Percentiles rank a stretch among this genome's conserved stretches.
phyloP scores from a whole-genome alignment of 2,888 invertebrate genomes.

The Parelbella ahira region DNA sequence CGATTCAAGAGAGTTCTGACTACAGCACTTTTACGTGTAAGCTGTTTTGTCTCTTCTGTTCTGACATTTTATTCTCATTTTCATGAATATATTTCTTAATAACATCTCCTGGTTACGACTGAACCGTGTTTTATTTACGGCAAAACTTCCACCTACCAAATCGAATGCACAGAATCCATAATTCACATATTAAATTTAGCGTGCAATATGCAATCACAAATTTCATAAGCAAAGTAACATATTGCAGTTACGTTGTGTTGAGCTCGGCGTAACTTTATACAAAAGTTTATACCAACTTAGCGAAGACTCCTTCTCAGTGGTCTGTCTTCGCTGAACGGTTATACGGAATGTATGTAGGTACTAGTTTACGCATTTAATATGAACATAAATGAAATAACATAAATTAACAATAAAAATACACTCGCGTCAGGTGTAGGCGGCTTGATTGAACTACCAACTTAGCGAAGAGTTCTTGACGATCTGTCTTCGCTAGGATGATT shows the following conservation, averaged over 20 bases:
- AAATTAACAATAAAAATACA: too few relatives aligned
- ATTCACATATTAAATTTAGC: slow-evolving; percentile 25
- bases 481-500: too few relatives aligned
- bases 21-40: too few relatives aligned
- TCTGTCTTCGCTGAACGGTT: slow-evolving; percentile 32
- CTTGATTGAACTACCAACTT: too few relatives aligned
- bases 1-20: too few relatives aligned
- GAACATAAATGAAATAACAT: too few relatives aligned
- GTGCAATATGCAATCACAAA: slow-evolving; percentile 26
- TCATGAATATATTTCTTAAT: background rate
- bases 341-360: too few relatives aligned
- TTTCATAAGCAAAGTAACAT: slow-evolving; percentile 26
- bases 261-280: slow-evolving; percentile 12
- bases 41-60: too few relatives aligned
- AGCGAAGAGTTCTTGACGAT: too few relatives aligned
- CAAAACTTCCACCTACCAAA: slow-evolving; percentile 18
- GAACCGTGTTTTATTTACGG: slow-evolving; percentile 4
- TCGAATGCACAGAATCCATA: slow-evolving; percentile 21
- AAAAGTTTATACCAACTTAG: slow-evolving; percentile 17
- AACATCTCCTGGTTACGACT: slow-evolving; percentile 4
- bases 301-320: slow-evolving; percentile 25
- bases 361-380: too few relatives aligned
- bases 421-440: too few relatives aligned
- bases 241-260: slow-evolving; percentile 23
- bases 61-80: background rate